phyloP scores from a whole-genome alignment of 2,888 invertebrate genomes.

The Parelbella ahira region DNA sequence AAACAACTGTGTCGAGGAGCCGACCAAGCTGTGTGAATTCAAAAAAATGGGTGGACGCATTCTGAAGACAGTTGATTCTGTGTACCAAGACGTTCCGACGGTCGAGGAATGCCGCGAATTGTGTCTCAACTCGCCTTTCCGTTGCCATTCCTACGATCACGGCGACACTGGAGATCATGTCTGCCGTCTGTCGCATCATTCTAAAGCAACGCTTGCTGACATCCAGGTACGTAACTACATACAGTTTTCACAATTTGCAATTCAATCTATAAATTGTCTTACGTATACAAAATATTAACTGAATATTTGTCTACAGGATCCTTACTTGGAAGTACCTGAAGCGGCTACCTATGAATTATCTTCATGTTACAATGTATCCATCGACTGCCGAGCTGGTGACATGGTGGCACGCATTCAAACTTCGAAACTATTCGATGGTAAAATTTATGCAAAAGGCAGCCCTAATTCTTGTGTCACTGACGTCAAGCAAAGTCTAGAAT shows the following conservation, averaged over 20 bases:
- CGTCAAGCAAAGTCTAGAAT: conserved; percentile 92
- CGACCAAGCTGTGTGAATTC: conserved; percentile 96
- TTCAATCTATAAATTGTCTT: not conserved
- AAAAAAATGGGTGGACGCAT: conserved; percentile 93
- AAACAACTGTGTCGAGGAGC: conserved; percentile 96
- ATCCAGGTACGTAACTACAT: conserved; percentile 84
- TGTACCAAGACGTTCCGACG: conserved; percentile 93
- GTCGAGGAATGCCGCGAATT: conserved; percentile 93
- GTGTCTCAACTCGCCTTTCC: conserved; percentile 93
- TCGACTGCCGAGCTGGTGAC: conserved; percentile 94
- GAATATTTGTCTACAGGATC: conserved; percentile 79
- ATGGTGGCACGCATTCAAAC: conserved; percentile 96
- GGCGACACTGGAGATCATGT: conserved; percentile 96
- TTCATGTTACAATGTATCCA: conserved; percentile 96
- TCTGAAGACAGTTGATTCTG: conserved; percentile 95
- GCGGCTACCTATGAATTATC: conserved; percentile 95
- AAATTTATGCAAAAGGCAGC: conserved; percentile 96
- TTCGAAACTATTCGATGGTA: conserved; percentile 94
- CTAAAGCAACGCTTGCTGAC: conserved; percentile 92
- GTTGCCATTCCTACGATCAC: conserved; percentile 96
- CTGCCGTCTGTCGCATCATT: conserved; percentile 95
- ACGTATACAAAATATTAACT: not conserved
- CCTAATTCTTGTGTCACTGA: conserved; percentile 96
- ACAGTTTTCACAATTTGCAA: too few species aligned
- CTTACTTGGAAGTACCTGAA: conserved; percentile 94